Conservation (phyloP, 1,140 invertebrate genomes). For the Anastatus disparis region DNA sequence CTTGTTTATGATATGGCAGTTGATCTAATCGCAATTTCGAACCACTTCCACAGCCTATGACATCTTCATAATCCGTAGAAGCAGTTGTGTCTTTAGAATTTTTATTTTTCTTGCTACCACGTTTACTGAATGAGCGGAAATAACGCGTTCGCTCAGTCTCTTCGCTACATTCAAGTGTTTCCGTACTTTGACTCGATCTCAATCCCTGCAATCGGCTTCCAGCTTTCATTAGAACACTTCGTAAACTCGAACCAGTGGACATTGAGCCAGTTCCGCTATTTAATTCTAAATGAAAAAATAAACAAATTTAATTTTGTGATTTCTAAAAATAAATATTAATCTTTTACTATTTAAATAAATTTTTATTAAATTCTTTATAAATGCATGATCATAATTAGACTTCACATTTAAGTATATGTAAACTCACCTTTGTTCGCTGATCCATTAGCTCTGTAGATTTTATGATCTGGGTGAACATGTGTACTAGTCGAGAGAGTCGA, state of each 20-base stretch:
- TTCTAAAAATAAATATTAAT: not conserved
- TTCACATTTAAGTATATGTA: too few species aligned
- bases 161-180: conserved; percentile 63
- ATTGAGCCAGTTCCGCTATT: conserved; percentile 25
- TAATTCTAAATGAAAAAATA: conserved; percentile 14
- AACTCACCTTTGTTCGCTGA: conserved; percentile 15
- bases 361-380: too few species aligned
- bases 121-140: conserved; percentile 49
- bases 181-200: conserved; percentile 59
- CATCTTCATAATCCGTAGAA: conserved; percentile 60
- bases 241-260: conserved; percentile 46
- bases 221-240: conserved; percentile 58
- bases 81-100: conserved; percentile 45
- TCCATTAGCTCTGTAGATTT: conserved; percentile 74
- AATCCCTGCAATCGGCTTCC: conserved; percentile 58
- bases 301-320: not conserved
- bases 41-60: conserved; percentile 42
- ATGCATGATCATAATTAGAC: too few species aligned
- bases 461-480: conserved; percentile 80
- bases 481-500: conserved; percentile 39
- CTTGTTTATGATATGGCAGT: conserved; percentile 75
- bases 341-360: too few species aligned
- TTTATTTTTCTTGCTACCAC: conserved; percentile 49
- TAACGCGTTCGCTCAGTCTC: conserved; percentile 56
- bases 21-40: conserved; percentile 44